Base-by-base conservation (phyloP, 2,888 invertebrate genomes). In the Zele albiditarsus region DNA sequence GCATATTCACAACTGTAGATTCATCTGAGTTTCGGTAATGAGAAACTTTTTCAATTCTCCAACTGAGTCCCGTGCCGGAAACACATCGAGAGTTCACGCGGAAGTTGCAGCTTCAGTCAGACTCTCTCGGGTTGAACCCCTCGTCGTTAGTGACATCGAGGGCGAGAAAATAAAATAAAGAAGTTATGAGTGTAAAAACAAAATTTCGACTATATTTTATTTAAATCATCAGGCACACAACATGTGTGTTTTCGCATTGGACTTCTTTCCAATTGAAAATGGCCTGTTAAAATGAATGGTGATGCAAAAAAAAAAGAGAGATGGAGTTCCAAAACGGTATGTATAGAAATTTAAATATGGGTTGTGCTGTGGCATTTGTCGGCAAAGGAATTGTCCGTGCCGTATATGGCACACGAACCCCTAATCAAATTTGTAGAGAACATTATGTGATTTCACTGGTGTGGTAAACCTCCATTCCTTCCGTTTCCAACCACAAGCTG, bases 241-340 rank as follows among this genome's bases (percentile, higher is more conserved):
- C 46, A 73, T 49, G 42, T 71, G 71, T 70, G 78, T 60, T 62
- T 67, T 79, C 73, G 71, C 68, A 57, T 65, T 60, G 28, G 65
- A 42, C 69, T 74, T 74, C 72, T 80, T 80, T 81, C 76, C 72
- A 80, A 80, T 79, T 78, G 80, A 78, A 80, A 72, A 65, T 74
- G 72, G 12, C 71, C 57, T 62, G 74, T 53, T 70, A 70, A 33
- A 10, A n/a, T 49, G 46, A 31, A 75, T 38, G 68, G 66, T 69
- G 62, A 33, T 72, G 16, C 25, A 25, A 14, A 58, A 27, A 25
- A 46, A 42, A 65, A 66, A 66, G 46, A 25, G 27, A 42, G 14
- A 46, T 14, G 20, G n/a, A 23, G 38, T 25, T 42, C 4, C 12
- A 25, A 6, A 66, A 38, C 12, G 38, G 2, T 46, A 66, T 46